These are phyloP conservation scores for Lepisosteus oculatus DNA, from an alignment of 2,113 vertebrate genomes.

Conservation along the genomic window DNA sequence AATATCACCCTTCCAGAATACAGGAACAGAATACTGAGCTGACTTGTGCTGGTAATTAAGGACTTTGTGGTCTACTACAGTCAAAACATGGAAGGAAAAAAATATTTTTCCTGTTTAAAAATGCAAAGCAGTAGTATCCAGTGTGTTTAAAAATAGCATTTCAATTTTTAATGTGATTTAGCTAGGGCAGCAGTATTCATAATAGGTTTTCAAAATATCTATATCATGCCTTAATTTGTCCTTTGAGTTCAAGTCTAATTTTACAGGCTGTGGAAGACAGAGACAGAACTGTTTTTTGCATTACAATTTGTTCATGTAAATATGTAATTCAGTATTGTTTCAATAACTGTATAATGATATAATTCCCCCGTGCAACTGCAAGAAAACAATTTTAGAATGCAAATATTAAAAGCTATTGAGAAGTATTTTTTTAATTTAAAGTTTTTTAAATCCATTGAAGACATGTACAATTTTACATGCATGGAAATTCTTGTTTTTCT, in stretches of 20 bases:
- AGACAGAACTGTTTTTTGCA: slow-evolving; percentile 1
- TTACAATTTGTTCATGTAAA: slow-evolving; percentile 8
- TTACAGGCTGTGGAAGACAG: neutral
- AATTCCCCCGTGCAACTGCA: no score
- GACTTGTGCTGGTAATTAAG: neutral
- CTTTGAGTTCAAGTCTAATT: neutral
- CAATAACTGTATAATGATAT: no score
- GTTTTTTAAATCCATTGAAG: no score
- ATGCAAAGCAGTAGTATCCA: neutral
- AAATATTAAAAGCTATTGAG: no score
- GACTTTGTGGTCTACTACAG: neutral
- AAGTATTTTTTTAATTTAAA: no score
- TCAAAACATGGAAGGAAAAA: neutral
- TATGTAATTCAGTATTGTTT: neutral
- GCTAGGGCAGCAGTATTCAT: neutral
- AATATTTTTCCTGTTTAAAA: neutral
- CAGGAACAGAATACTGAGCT: neutral
- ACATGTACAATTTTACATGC: no score
- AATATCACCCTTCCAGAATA: neutral
- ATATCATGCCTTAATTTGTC: neutral
- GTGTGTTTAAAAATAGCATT: neutral
- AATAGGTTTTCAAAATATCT: neutral
- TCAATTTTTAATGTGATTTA: neutral
- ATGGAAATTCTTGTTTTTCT: no score
- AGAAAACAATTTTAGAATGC: no score